Percentiles rank a stretch among this genome's conserved stretches.
Conservation (phyloP, 2,888 invertebrate genomes). For the Xiphydria camelus region DNA sequence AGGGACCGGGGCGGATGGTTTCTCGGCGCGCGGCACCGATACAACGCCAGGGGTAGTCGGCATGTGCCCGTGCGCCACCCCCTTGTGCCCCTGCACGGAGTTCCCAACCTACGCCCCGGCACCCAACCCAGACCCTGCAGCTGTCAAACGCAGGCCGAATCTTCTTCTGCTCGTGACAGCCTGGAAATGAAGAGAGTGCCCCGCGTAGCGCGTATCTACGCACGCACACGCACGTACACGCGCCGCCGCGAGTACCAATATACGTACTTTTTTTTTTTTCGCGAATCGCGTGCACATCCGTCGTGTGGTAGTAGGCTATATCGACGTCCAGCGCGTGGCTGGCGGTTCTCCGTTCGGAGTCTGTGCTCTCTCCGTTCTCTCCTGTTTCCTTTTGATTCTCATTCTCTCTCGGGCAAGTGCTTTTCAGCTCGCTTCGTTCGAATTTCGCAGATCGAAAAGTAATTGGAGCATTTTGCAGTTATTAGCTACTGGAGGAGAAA, state of each 20-base stretch:
- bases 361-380: conserved; percentile 12
- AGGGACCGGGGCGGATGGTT: conserved; percentile 22
- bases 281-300: too few species aligned
- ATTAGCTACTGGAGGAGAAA: too few species aligned
- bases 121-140: conserved; percentile 54
- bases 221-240: conserved; percentile 15
- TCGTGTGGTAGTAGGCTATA: too few species aligned
- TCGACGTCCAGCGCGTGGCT: too few species aligned
- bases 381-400: conserved; percentile 11
- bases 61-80: conserved; percentile 22
- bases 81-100: conserved; percentile 39
- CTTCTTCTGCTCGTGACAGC: conserved; percentile 56
- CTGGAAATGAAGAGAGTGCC: conserved; percentile 57
- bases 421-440: too few species aligned
- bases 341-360: too few species aligned
- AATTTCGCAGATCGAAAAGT: too few species aligned
- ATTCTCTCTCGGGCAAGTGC: conserved; percentile 25
- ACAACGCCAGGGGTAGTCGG: conserved; percentile 34
- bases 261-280: conserved; percentile 17
- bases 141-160: conserved; percentile 58
- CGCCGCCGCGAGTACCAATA: conserved; percentile 28
- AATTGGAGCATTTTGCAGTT: too few species aligned
- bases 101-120: conserved; percentile 35
- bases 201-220: conserved; percentile 43
- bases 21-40: conserved; percentile 33